phyloP scores from a whole-genome alignment of 2,888 invertebrate species.

The Blastobasis adustella region DNA sequence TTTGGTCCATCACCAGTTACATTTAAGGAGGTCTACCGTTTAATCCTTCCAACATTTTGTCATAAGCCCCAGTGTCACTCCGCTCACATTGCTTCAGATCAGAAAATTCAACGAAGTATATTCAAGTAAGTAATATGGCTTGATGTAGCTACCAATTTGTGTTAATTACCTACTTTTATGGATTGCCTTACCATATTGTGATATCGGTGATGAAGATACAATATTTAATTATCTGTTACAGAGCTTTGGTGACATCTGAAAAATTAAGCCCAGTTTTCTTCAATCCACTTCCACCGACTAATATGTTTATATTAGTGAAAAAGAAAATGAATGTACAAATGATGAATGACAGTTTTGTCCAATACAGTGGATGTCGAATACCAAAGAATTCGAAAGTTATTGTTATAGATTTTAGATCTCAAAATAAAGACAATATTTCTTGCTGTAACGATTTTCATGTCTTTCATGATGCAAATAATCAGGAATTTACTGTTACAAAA shows the following conservation, averaged over 20 bases:
- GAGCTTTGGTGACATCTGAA: conserved; percentile 62
- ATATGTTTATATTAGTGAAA: conserved; percentile 65
- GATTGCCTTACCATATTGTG: not conserved
- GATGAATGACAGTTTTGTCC: conserved; percentile 49
- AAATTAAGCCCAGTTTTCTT: conserved; percentile 54
- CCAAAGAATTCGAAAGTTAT: conserved; percentile 50
- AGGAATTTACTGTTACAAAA: conserved; percentile 23
- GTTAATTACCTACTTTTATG: not conserved
- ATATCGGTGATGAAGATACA: not conserved
- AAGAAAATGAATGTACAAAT: conserved; percentile 35
- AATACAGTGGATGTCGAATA: conserved; percentile 47
- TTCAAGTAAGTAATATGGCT: conserved; percentile 41
- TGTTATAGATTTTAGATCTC: conserved; percentile 47
- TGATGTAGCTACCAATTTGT: not conserved
- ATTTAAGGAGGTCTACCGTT: conserved; percentile 58
- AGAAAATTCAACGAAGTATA: conserved; percentile 53
- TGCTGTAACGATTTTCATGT: conserved; percentile 57
- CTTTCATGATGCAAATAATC: conserved; percentile 48
- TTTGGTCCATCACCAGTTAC: conserved; percentile 55
- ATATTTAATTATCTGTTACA: conserved; percentile 31
- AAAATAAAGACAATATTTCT: conserved; percentile 31
- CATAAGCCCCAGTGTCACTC: conserved; percentile 62
- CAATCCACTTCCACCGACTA: conserved; percentile 55
- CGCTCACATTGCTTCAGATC: conserved; percentile 48
- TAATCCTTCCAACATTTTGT: conserved; percentile 48